These are phyloP conservation scores for Alectura lathami DNA, from an alignment of 2,113 vertebrate species.

Conservation along the genomic window DNA sequence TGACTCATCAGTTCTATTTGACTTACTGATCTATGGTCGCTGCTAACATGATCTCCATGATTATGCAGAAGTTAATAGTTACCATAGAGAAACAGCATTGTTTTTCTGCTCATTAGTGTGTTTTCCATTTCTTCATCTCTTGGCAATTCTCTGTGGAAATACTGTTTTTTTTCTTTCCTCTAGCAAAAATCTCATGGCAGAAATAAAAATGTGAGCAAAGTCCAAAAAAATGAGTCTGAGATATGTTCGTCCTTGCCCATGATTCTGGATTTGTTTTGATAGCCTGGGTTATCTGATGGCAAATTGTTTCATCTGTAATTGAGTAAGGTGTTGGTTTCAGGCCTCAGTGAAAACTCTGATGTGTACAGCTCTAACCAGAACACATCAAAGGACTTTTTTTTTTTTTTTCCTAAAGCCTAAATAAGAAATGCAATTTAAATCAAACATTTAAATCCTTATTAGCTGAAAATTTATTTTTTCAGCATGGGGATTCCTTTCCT, in stretches of 20 bases:
- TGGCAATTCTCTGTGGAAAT: constrained; percentile 51
- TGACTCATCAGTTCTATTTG: constrained; percentile 35
- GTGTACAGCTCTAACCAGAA: neutral
- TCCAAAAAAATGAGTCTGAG: neutral
- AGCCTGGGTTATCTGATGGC: constrained; percentile 15
- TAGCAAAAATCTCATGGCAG: neutral
- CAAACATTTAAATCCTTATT: constrained; percentile 23
- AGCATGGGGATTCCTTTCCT: neutral
- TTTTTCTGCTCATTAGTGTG: constrained; percentile 6
- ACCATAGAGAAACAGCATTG: constrained; percentile 50
- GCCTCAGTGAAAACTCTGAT: constrained; percentile 34
- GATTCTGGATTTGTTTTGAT: constrained; percentile 37
- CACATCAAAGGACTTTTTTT: constrained; percentile 24
- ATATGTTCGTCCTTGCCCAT: constrained; percentile 36
- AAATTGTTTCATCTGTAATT: constrained; percentile 37
- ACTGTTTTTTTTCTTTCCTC: neutral
- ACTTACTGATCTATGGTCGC: constrained; percentile 37
- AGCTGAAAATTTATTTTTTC: constrained; percentile 27
- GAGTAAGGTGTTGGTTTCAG: constrained; percentile 53
- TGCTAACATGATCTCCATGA: neutral
- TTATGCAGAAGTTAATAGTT: constrained; percentile 51
- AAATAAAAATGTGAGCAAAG: neutral
- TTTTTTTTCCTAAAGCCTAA: neutral
- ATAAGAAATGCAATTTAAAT: constrained; percentile 22
- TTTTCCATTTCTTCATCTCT: constrained; percentile 66